Evolutionary conservation across 2,888 invertebrate genomes (phyloP).

Genomic region (Phasia obesa): DNA sequence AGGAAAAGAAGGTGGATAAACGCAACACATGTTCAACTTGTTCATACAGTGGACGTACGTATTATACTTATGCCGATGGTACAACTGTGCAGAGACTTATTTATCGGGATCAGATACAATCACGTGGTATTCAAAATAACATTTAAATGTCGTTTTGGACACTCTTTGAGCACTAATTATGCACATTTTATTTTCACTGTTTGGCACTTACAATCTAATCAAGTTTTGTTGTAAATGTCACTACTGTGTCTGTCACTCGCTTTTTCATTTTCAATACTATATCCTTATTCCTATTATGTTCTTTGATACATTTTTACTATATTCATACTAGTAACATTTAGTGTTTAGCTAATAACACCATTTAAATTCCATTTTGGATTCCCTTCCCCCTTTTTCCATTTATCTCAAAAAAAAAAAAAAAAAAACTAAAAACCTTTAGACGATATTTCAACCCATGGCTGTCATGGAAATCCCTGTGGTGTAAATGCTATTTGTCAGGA

Average conservation of each 20-base stretch:
- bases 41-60: constrained; percentile 76
- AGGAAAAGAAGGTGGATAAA: constrained; percentile 78
- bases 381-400: constrained; percentile 6
- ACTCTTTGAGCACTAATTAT: constrained; percentile 32
- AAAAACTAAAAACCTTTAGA: constrained; percentile 41
- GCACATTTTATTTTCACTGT: constrained; percentile 25
- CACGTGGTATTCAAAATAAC: constrained; percentile 77
- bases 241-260: too few relatives aligned
- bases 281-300: not conserved
- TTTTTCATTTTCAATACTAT: too few relatives aligned
- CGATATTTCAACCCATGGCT: constrained; percentile 79
- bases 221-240: not conserved
- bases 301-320: not conserved
- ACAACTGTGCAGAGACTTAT: constrained; percentile 76
- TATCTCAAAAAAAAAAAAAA: not conserved
- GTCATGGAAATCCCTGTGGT: constrained; percentile 86
- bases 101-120: constrained; percentile 75
- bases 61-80: constrained; percentile 79
- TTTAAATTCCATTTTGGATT: constrained; percentile 23
- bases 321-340: not conserved
- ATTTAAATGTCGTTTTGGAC: constrained; percentile 25
- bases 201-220: constrained; percentile 41
- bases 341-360: not conserved
- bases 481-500: constrained; percentile 87
- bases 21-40: constrained; percentile 77